Conservation (phyloP, 2,797 vertebrate species). For the Channa striata region DNA sequence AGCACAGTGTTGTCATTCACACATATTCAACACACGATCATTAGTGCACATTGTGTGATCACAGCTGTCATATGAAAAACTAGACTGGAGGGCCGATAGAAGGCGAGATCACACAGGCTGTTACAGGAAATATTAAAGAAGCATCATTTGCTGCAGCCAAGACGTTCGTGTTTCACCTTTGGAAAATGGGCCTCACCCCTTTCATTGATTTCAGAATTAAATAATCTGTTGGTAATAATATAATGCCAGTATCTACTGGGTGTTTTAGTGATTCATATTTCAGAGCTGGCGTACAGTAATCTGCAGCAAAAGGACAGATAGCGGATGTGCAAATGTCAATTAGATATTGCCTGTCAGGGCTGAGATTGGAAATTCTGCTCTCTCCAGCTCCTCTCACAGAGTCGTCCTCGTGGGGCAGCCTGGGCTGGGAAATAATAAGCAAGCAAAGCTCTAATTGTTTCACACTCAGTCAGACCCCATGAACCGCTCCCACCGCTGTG, state of each 20-base stretch:
- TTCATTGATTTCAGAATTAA: constrained; percentile 8
- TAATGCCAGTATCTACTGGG: constrained; percentile 15
- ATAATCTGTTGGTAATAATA: constrained; percentile 2
- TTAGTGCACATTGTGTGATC: not conserved
- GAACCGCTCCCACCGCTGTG: constrained; percentile 31
- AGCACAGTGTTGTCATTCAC: not conserved
- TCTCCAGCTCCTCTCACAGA: constrained; percentile 15
- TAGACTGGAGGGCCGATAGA: not conserved
- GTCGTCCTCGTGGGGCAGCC: constrained; percentile 19
- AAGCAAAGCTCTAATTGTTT: constrained; percentile 52
- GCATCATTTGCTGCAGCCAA: not conserved
- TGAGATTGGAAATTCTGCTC: constrained; percentile 10
- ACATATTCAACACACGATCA: not conserved
- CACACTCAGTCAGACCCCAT: constrained; percentile 41
- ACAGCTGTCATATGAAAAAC: not conserved
- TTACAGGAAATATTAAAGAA: not conserved
- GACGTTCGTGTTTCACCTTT: not conserved
- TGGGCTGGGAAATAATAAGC: constrained; percentile 39
- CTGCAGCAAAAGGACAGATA: constrained; percentile 12
- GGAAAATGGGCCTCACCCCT: not conserved
- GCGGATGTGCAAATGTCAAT: constrained; percentile 48
- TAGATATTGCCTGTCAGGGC: constrained; percentile 41
- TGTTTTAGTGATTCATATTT: constrained; percentile 32
- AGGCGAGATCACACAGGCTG: too few species aligned
- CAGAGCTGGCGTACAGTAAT: constrained; percentile 13